Evolutionary conservation across 2,113 vertebrate genomes (phyloP).

Genomic region (Limanda limanda): DNA sequence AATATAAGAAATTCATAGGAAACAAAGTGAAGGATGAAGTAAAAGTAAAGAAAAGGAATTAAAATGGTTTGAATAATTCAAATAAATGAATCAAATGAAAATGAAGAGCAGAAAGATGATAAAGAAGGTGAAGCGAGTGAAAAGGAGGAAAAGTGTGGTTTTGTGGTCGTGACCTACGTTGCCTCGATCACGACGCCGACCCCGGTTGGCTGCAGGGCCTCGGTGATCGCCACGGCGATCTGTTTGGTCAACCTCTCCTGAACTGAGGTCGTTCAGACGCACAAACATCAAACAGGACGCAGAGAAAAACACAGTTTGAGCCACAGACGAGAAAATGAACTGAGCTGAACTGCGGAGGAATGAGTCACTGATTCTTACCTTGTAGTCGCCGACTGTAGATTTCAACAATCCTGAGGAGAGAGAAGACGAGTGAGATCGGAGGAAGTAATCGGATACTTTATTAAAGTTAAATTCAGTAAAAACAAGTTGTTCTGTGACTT

Average conservation of each 20-base stretch:
- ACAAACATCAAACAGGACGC: slow-evolving; percentile 4
- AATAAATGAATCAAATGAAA: not conserved
- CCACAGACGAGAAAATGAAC: not conserved
- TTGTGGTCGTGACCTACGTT: slow-evolving; percentile 83
- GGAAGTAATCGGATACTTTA: too few relatives aligned
- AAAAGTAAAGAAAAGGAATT: too few relatives aligned
- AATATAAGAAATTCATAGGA: too few relatives aligned
- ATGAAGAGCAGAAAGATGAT: not conserved
- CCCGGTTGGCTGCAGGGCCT: slow-evolving; percentile 93
- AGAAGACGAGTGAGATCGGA: not conserved
- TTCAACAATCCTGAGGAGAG: slow-evolving; percentile 91
- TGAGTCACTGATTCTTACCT: slow-evolving; percentile 79
- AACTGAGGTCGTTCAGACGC: slow-evolving; percentile 81
- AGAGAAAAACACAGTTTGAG: not conserved
- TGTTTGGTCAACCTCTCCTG: slow-evolving; percentile 98
- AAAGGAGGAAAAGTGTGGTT: not conserved
- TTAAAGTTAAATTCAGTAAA: too few relatives aligned
- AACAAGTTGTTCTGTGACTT: too few relatives aligned
- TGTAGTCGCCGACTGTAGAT: slow-evolving; percentile 98
- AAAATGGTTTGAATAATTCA: too few relatives aligned
- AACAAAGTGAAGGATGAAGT: too few relatives aligned
- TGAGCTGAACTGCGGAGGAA: not conserved
- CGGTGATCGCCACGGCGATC: slow-evolving; percentile 96
- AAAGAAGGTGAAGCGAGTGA: not conserved
- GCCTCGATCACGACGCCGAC: slow-evolving; percentile 97